Percentiles rank a stretch among this genome's conserved stretches.
These are phyloP conservation scores for Lycodopsis pacificus DNA, from an alignment of 2,797 vertebrate genomes.

Conservation along the genomic window DNA sequence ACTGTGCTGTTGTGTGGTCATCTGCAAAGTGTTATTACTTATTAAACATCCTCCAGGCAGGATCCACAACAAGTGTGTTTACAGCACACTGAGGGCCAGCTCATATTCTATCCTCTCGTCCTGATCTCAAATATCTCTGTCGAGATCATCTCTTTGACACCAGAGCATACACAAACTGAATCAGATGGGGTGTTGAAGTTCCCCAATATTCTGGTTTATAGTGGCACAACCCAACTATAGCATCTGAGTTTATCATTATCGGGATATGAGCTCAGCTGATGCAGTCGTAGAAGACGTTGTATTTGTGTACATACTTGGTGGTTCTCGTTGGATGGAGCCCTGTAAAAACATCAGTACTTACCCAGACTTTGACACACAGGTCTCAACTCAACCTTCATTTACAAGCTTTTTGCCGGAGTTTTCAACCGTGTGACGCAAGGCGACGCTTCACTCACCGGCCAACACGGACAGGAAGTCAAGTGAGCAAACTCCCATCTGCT, in stretches of 20 bases:
- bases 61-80: constrained; percentile 35
- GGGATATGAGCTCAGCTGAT: background rate
- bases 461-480: background rate
- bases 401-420: background rate
- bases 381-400: background rate
- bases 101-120: background rate
- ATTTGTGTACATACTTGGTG: background rate
- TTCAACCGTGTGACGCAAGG: background rate
- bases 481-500: background rate
- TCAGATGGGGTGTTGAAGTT: background rate
- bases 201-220: background rate
- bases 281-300: background rate
- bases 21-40: constrained; percentile 39
- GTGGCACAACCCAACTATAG: background rate
- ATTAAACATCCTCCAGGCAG: constrained; percentile 32
- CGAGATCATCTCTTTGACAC: background rate
- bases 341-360: background rate
- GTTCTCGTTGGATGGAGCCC: constrained; percentile 1
- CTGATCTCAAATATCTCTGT: constrained; percentile 3
- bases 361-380: background rate
- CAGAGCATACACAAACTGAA: background rate
- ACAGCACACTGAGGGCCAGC: constrained; percentile 29
- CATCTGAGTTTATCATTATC: background rate
- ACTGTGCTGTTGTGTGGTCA: constrained; percentile 36
- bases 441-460: background rate